A percentile compares a stretch with the other conserved stretches of the same genome.
phyloP scores from a whole-genome alignment of 92 coral and sea anemone genomes.

The Metridium senile region DNA sequence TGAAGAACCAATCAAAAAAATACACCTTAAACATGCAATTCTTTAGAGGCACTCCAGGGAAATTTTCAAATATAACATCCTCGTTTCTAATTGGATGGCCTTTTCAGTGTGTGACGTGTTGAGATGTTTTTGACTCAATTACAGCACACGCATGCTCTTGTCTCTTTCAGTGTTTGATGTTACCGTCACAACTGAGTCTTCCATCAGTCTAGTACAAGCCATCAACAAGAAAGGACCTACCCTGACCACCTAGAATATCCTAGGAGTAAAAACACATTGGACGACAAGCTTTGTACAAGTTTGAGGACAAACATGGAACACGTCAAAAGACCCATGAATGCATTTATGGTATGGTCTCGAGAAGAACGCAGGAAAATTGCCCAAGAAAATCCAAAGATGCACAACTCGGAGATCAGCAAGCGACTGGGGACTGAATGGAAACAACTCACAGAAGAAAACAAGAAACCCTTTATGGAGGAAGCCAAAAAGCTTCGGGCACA shows the following conservation, averaged over 20 bases:
- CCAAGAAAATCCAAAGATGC: constrained; percentile 99
- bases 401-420: constrained; percentile 98
- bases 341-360: constrained; percentile 99
- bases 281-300: constrained; percentile 26
- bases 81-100: constrained; percentile 92
- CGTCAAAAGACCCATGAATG: constrained; percentile 98
- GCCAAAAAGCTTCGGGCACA: constrained; percentile 93
- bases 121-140: constrained; percentile 75
- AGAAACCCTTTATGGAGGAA: constrained; percentile 94
- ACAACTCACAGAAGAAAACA: constrained; percentile 89
- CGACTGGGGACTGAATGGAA: constrained; percentile 98
- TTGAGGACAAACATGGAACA: constrained; percentile 83
- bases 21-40: constrained; percentile 66
- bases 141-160: constrained; percentile 91
- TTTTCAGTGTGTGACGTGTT: constrained; percentile 92
- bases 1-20: constrained; percentile 85
- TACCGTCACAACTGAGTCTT: constrained; percentile 68
- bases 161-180: constrained; percentile 71
- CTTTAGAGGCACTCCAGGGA: constrained; percentile 65
- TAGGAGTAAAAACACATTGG: constrained; percentile 61
- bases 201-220: constrained; percentile 59
- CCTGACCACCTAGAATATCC: constrained; percentile 90
- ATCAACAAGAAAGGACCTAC: constrained; percentile 67
- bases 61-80: constrained; percentile 80
- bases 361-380: constrained; percentile 99